Base-by-base conservation (phyloP, 2,113 vertebrate genomes). In the Alces alces region DNA sequence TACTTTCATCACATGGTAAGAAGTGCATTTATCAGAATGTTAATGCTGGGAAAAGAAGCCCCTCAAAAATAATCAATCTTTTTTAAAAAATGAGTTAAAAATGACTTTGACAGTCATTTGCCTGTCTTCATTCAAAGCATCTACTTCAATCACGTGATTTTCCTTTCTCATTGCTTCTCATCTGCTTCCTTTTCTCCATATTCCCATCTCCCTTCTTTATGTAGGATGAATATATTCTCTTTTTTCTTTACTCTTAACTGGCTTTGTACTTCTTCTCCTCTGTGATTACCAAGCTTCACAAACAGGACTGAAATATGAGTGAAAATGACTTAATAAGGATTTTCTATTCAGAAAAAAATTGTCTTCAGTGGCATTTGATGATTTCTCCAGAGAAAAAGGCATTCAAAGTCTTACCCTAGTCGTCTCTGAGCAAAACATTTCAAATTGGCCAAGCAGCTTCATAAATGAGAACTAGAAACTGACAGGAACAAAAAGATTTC, bases 351-450 rank as follows among this genome's bases (percentile, higher is more conserved):
- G 60, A 86, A 91, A 89, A 96, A 90, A 61, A 57, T 89, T 73
- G 21, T 93, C 73, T 93, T 96, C 54, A 33, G 33, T 73, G 84
- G 23, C 92, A 47, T 95, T 86, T 95, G 83, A 89, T 87, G 39
- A 70, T 94, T 93, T 97, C 86, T 97, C 61, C 89, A 28, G 54
- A 93, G 91, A 85, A 94, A 96, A 97, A 80, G 12, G 19, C 27
- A 96, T 95, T 96, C 54, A 92, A 54, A 88, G 0, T 89, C 58
- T 83, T 73, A 73, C 43, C 36, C 57, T 61, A 90, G 93, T 93
- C 86, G 47, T 92, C 55, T 39, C 70, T 70, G 83, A 97, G 83
- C 45, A 95, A 97, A 98, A 95, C 43, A 97, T 94, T 97, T 97
- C 88, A 95, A 97, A 87, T 61, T 91, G 83, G 60, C 92, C 52